Evolutionary conservation across 2,888 invertebrate species (phyloP).

Genomic region (Drosophila imparisetae): DNA sequence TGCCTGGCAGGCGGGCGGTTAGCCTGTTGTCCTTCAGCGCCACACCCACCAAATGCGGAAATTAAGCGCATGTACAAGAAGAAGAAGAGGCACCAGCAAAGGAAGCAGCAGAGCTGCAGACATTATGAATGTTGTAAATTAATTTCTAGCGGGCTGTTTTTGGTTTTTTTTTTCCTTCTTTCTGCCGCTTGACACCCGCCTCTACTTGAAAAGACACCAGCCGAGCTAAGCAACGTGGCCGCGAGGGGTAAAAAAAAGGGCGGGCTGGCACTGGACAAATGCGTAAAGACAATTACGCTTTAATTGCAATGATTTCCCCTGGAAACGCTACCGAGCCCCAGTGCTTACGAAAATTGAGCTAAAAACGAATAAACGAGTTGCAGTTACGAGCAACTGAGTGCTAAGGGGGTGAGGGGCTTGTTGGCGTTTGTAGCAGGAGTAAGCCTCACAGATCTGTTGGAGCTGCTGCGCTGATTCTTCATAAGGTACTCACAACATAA

Average conservation of each 20-base stretch:
- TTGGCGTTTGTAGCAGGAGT: background rate
- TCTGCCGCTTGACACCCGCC: conserved; percentile 21
- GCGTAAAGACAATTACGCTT: conserved; percentile 82
- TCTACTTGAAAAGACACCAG: conserved; percentile 70
- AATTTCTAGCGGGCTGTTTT: conserved; percentile 54
- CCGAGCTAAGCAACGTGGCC: conserved; percentile 55
- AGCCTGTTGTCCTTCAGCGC: conserved; percentile 65
- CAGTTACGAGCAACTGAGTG: conserved; percentile 19
- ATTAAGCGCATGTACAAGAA: conserved; percentile 68
- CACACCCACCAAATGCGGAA: conserved; percentile 69
- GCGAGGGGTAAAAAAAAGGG: background rate
- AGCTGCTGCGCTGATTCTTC: conserved; percentile 8
- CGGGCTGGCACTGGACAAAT: conserved; percentile 63
- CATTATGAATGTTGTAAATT: conserved; percentile 80
- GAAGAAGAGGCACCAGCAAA: conserved; percentile 29
- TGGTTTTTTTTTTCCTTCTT: background rate
- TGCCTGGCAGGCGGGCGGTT: conserved; percentile 30
- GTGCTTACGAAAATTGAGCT: conserved; percentile 59
- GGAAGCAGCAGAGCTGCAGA: conserved; percentile 33
- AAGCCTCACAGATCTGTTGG: conserved; percentile 5
- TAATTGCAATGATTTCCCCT: conserved; percentile 84
- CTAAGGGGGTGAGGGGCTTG: no score
- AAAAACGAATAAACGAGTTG: conserved; percentile 40
- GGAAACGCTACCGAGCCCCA: conserved; percentile 49
- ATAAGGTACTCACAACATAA: conserved; percentile 18